phyloP scores from a whole-genome alignment of 2,797 vertebrate species.

The Lindbergichthys nudifrons region DNA sequence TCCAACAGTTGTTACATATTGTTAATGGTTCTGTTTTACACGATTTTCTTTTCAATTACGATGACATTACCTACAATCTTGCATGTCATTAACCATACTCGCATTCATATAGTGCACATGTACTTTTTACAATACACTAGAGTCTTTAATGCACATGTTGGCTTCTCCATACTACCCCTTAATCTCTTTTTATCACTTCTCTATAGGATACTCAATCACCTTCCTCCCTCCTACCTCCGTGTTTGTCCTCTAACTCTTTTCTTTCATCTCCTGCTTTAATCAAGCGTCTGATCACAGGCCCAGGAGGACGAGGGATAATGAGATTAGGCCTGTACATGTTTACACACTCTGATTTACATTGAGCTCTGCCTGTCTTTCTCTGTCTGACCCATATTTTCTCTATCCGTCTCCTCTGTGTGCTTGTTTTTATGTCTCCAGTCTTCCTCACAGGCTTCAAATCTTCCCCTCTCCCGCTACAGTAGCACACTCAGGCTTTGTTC shows the following conservation, averaged over 20 bases:
- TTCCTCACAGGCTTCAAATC: conserved; percentile 31
- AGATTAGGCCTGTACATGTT: conserved; percentile 80
- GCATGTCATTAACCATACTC: no score
- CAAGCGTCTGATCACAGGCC: conserved; percentile 68
- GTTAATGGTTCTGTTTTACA: background rate
- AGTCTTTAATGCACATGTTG: background rate
- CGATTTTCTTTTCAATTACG: background rate
- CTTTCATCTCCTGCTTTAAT: conserved; percentile 75
- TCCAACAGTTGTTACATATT: background rate
- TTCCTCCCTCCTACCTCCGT: conserved; percentile 35
- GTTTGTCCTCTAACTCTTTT: conserved; percentile 43
- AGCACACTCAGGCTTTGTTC: conserved; percentile 36
- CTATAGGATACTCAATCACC: conserved; percentile 7
- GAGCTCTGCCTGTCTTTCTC: conserved; percentile 65
- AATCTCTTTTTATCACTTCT: conserved; percentile 25
- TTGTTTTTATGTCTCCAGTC: conserved; percentile 54
- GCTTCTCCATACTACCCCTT: conserved; percentile 13
- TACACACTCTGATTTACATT: conserved; percentile 80
- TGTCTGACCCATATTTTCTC: conserved; percentile 74
- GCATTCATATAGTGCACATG: background rate
- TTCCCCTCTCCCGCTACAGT: conserved; percentile 36
- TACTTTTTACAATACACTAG: background rate
- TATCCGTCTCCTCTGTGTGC: conserved; percentile 58
- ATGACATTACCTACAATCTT: background rate
- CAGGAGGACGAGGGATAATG: conserved; percentile 72